Evolutionary conservation across 2,113 vertebrate species (phyloP).

Genomic region (Sardina pilchardus): DNA sequence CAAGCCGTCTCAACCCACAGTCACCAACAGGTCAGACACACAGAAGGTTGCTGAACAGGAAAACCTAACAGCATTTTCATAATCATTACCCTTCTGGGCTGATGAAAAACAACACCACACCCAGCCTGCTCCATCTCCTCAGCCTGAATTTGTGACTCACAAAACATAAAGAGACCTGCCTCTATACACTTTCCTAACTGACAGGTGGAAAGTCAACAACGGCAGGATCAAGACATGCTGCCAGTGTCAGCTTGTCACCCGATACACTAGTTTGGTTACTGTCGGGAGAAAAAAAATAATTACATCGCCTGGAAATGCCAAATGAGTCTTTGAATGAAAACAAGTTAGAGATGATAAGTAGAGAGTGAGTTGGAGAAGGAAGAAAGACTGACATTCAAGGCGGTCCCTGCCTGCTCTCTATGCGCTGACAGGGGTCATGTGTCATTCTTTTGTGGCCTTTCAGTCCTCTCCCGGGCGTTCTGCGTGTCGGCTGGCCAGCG

Average conservation of each 20-base stretch:
- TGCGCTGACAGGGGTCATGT: slow-evolving; percentile 49
- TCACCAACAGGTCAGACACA: slow-evolving; percentile 34
- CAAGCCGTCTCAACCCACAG: slow-evolving; percentile 6
- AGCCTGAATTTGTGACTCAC: neutral
- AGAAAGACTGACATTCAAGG: slow-evolving; percentile 44
- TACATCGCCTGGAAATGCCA: neutral
- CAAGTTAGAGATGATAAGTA: neutral
- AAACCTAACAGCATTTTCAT: slow-evolving; percentile 21
- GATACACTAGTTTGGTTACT: neutral
- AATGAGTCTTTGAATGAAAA: neutral
- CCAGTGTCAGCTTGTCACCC: neutral
- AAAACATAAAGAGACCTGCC: neutral
- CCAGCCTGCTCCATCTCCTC: slow-evolving; percentile 20
- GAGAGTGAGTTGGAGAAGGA: neutral
- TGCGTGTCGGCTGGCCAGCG: neutral
- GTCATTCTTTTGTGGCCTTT: slow-evolving; percentile 55
- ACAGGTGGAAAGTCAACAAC: slow-evolving; percentile 6
- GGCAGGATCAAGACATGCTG: neutral
- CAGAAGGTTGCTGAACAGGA: neutral
- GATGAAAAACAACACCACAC: slow-evolving; percentile 7
- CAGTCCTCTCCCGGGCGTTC: slow-evolving; percentile 38
- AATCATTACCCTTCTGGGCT: neutral
- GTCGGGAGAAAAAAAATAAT: neutral
- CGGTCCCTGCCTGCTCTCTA: slow-evolving; percentile 45
- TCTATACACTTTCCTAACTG: neutral